Percentiles rank a stretch among this genome's conserved stretches.
phyloP scores from a whole-genome alignment of 2,888 invertebrate species.

The Drosophila recens region DNA sequence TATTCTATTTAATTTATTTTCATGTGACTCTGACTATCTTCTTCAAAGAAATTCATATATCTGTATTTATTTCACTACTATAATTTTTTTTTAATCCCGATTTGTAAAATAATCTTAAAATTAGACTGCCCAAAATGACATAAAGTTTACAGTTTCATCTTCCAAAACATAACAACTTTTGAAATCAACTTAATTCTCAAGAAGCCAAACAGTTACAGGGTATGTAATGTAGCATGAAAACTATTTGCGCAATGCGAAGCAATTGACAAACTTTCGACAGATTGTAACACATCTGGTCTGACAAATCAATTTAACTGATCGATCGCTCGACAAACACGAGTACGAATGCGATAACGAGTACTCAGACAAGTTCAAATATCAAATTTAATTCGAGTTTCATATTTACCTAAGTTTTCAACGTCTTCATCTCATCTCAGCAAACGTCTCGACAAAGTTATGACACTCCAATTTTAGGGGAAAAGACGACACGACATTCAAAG shows the following conservation, averaged over 20 bases:
- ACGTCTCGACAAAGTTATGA: constrained; percentile 39
- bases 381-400: constrained; percentile 35
- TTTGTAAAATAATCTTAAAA: not conserved
- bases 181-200: not conserved
- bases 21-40: no score
- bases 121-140: not conserved
- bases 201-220: not conserved
- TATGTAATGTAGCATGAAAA: not conserved
- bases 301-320: constrained; percentile 58
- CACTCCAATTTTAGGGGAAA: constrained; percentile 24
- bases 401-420: constrained; percentile 13
- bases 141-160: not conserved
- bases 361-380: constrained; percentile 19
- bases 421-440: constrained; percentile 33
- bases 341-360: constrained; percentile 13
- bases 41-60: no score
- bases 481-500: constrained; percentile 43
- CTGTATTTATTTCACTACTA: no score
- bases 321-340: constrained; percentile 57
- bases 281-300: constrained; percentile 41
- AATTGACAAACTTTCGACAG: constrained; percentile 29
- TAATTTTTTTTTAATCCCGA: no score
- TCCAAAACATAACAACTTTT: not conserved
- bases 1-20: no score
- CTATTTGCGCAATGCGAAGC: constrained; percentile 11